These are phyloP conservation scores for Malacoraja senta DNA, from an alignment of 2,797 vertebrate species.

Conservation along the genomic window DNA sequence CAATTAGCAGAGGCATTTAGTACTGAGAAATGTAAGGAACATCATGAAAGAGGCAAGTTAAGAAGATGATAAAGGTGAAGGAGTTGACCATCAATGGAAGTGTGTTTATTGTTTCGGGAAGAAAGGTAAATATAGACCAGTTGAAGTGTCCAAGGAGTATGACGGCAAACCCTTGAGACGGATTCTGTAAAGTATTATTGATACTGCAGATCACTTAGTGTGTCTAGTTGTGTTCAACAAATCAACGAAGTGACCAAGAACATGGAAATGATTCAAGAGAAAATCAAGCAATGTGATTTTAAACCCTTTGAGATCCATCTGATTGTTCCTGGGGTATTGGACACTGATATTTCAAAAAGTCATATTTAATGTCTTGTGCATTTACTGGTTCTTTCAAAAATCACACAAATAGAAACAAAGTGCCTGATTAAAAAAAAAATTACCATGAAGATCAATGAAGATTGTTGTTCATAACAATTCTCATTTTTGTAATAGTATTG, in stretches of 20 bases:
- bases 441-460: neutral
- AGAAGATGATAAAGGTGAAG: neutral
- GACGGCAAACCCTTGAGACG: neutral
- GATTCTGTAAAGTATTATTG: neutral
- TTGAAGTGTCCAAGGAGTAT: neutral
- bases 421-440: neutral
- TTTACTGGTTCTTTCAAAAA: neutral
- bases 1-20: neutral
- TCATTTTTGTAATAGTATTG: neutral
- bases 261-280: neutral
- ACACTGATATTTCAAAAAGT: neutral
- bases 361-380: neutral
- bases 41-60: neutral
- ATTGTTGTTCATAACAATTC: neutral
- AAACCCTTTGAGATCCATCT: neutral
- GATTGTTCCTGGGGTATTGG: neutral
- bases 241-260: neutral
- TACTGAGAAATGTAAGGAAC: neutral
- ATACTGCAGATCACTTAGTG: neutral
- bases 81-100: neutral
- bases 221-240: neutral
- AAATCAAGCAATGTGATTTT: neutral
- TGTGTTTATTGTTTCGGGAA: neutral
- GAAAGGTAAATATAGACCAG: neutral
- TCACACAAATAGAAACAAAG: neutral